Evolutionary conservation across 2,797 vertebrate species (phyloP).

Genomic region (Micromesistius poutassou): DNA sequence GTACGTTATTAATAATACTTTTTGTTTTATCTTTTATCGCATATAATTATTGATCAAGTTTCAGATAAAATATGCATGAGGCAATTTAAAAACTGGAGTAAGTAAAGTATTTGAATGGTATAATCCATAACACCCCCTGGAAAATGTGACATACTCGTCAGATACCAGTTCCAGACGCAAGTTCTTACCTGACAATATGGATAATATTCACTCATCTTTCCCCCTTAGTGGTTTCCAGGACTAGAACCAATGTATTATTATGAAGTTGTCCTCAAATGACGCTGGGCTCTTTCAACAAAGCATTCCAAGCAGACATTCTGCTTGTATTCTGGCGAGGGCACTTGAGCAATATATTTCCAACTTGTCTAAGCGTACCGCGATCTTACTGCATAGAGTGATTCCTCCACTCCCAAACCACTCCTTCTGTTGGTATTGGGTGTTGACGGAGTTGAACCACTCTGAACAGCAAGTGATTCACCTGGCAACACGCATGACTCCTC

Average conservation of each 20-base stretch:
- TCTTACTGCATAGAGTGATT: slow-evolving; percentile 44
- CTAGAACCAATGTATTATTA: neutral
- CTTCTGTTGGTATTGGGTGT: slow-evolving; percentile 71
- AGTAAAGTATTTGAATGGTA: neutral
- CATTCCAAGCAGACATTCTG: neutral
- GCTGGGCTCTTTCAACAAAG: neutral
- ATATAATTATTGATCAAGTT: neutral
- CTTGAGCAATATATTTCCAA: slow-evolving; percentile 33
- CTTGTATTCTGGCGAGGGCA: neutral
- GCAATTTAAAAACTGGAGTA: neutral
- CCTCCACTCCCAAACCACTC: slow-evolving; percentile 70
- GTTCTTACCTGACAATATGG: slow-evolving; percentile 65
- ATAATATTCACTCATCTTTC: slow-evolving; percentile 51
- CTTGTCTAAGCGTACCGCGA: slow-evolving; percentile 53
- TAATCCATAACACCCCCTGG: neutral
- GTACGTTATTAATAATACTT: neutral
- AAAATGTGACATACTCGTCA: neutral
- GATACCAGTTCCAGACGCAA: neutral
- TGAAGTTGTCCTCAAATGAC: neutral
- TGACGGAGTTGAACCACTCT: slow-evolving; percentile 21
- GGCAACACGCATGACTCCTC: neutral
- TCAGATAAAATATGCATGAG: neutral
- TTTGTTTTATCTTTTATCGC: neutral
- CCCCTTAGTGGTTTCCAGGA: slow-evolving; percentile 3
- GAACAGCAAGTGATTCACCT: neutral